phyloP scores from a whole-genome alignment of 2,888 invertebrate species.

The Harpalus rubripes region DNA sequence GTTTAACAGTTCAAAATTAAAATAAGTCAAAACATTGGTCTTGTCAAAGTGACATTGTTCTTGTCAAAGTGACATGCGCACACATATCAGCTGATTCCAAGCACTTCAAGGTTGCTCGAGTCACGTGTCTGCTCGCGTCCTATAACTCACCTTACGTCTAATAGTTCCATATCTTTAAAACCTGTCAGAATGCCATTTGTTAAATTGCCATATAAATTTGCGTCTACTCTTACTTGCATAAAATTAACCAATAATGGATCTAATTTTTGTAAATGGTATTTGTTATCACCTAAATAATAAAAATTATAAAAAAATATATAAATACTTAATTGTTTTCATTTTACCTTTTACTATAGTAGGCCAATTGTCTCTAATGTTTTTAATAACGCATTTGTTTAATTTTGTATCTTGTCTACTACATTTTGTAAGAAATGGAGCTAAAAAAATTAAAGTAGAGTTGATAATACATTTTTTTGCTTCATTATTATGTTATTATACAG shows the following conservation, averaged over 20 bases:
- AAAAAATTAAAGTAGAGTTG: not conserved
- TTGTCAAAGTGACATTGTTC: too few relatives aligned
- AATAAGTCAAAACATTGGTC: too few relatives aligned
- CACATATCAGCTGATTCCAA: too few relatives aligned
- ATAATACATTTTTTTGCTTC: too few relatives aligned
- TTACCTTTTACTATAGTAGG: slow-evolving; percentile 13
- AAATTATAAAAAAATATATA: not conserved
- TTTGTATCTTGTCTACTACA: slow-evolving; percentile 9
- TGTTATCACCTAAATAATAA: slow-evolving; percentile 16
- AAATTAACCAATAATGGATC: not conserved
- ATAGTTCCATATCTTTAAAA: not conserved
- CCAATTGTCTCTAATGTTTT: slow-evolving; percentile 29
- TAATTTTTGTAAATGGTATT: slow-evolving; percentile 27
- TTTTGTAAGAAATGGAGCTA: slow-evolving; percentile 6
- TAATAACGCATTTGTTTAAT: not conserved
- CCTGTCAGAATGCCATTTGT: slow-evolving; percentile 12
- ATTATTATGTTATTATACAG: not conserved
- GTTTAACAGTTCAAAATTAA: too few relatives aligned
- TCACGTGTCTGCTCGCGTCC: too few relatives aligned
- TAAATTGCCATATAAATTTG: slow-evolving; percentile 27
- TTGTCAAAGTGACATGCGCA: too few relatives aligned
- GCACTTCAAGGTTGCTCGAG: too few relatives aligned
- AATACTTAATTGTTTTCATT: not conserved
- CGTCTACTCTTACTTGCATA: slow-evolving; percentile 18
- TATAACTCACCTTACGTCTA: slow-evolving; percentile 1